Evolutionary conservation across 2,113 vertebrate genomes (phyloP).

Genomic region (Myotis yumanensis): DNA sequence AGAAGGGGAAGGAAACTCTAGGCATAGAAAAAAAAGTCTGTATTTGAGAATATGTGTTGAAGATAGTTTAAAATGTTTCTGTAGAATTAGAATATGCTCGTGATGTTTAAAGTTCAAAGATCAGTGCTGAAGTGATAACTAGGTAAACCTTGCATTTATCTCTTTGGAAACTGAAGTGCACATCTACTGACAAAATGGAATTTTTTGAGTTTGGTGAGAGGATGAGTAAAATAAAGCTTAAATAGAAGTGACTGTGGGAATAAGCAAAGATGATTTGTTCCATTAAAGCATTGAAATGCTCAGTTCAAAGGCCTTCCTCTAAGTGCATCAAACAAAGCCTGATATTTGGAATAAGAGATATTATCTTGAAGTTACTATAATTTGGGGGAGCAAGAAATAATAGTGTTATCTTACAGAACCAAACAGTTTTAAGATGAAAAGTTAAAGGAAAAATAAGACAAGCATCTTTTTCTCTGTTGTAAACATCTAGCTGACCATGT

Average conservation of each 20-base stretch:
- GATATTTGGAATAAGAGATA: background rate
- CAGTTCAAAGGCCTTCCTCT: background rate
- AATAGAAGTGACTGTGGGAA: background rate
- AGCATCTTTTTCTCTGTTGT: background rate
- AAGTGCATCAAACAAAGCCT: background rate
- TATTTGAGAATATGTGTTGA: background rate
- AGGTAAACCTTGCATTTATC: background rate
- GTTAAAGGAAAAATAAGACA: background rate
- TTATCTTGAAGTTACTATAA: background rate
- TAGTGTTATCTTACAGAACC: background rate
- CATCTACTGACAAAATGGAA: background rate
- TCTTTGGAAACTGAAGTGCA: background rate
- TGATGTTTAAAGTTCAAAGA: background rate
- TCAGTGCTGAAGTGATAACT: background rate
- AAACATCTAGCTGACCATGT: background rate
- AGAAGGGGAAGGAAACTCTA: background rate
- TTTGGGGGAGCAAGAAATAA: background rate
- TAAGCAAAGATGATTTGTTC: background rate
- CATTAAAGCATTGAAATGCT: background rate
- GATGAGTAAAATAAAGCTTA: background rate
- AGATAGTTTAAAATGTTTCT: background rate
- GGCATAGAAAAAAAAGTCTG: background rate
- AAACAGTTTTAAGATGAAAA: background rate
- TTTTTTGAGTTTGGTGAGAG: background rate
- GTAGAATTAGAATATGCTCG: conserved; percentile 3